Evolutionary conservation across 2,888 invertebrate species (phyloP), one percentile per base, ranked within the genome.

Genomic region (Temnothorax ravouxi): DNA sequence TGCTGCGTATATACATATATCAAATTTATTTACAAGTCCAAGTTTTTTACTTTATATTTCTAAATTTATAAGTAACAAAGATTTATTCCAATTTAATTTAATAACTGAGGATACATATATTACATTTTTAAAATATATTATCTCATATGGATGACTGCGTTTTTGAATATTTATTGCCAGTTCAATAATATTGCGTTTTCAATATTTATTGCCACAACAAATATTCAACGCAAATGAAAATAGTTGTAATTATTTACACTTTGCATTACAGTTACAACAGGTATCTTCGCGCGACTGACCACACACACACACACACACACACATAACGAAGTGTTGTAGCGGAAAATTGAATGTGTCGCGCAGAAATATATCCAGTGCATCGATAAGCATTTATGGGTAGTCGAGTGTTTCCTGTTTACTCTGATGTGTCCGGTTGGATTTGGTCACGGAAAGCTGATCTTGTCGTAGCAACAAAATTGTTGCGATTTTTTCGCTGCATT

Each of bases 371-470:
- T 71, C 3, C 8, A 66, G 13, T 66, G 75, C 38, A 38, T 69
- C 38, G 79, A 79, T 79, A 79, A 79, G 79, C 79, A 8, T 69
- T 69, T 69, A 79, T 59, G 15, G 38, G 13, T 29, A 41, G 25
- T 52, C 13, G 34, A 79, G 25, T 47, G 13, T 79, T 79, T 71
- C 59, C 71, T 59, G 71, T 79, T 79, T 79, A 79, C 21, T 47
- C 15, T 21, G 47, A 59, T 59, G 50, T 25, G 56, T 56, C 44
- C 21, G 15, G 4, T 71, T 47, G 59, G 34, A 59, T 79, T 79
- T 69, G 47, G 54, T 77, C 77, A 29, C 29, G 67, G 47, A 71
- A 79, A 79, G 47, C 38, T 59, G 71, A 79, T 79, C 67, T 69
- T 34, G 52, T 44, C 80, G 44, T 25, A n/a, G 38, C 67, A 69